phyloP scores from a whole-genome alignment of 2,888 invertebrate species.

The Nymphalis c-album region DNA sequence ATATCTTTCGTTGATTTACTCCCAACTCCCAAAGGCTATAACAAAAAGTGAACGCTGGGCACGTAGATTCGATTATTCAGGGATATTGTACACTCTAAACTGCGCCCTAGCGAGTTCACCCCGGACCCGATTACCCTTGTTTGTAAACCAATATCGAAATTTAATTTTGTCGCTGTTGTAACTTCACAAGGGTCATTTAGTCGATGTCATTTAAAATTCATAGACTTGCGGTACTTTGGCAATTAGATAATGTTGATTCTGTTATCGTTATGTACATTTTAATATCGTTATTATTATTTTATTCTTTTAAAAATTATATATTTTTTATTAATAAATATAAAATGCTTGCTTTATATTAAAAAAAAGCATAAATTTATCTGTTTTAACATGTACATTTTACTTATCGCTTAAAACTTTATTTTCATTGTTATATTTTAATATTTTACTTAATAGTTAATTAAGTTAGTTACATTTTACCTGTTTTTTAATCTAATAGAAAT shows the following conservation, averaged over 20 bases:
- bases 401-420: too few species aligned
- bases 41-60: background rate
- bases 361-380: too few species aligned
- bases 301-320: too few species aligned
- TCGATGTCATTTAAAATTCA: constrained; percentile 32
- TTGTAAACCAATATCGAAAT: constrained; percentile 61
- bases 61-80: constrained; percentile 20
- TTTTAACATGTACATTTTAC: too few species aligned
- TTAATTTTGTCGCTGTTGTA: constrained; percentile 49
- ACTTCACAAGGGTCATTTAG: constrained; percentile 26
- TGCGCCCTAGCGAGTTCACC: constrained; percentile 44
- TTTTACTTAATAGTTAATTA: too few species aligned
- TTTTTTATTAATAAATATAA: too few species aligned
- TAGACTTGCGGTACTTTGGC: constrained; percentile 24
- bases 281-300: too few species aligned
- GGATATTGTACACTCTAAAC: constrained; percentile 46
- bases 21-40: background rate
- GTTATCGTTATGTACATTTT: too few species aligned
- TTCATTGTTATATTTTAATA: too few species aligned
- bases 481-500: too few species aligned
- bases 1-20: background rate
- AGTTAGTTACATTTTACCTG: too few species aligned
- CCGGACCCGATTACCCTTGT: constrained; percentile 58
- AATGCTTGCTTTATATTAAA: too few species aligned
- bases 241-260: constrained; percentile 21